Evolutionary conservation across 2,888 invertebrate species (phyloP), one percentile per base, ranked within the genome.

Genomic region (Tridacna crocea): DNA sequence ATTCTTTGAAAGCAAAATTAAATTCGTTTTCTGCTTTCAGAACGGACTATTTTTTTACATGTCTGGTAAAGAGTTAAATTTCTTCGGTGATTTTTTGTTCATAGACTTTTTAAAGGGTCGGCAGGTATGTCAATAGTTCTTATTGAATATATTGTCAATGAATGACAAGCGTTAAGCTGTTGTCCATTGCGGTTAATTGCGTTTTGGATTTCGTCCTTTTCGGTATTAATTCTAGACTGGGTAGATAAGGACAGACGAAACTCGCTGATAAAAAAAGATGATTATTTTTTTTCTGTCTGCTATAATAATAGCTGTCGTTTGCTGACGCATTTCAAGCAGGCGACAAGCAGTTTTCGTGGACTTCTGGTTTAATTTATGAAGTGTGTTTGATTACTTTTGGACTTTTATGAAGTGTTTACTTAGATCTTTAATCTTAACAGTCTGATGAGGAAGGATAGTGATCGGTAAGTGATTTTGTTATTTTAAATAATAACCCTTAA

Each of bases 161-260:
- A 66, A 1, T 66, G 66, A 66, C 66, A 66, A 46, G 66, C 66
- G 66, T 46, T n/a, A 66, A 36, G 66, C n/a, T n/a, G 66, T 66
- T 46, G 36, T 66, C 36, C 46, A 46, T 46, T 66, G 26, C 36
- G 27, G n/a, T 66, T 66, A 19, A 66, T 36, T 36, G n/a, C n/a
- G 66, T 36, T 36, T 66, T 46, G 46, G 36, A 66, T 66, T 66
- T 46, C 66, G 4, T 46, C 66, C 66, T 66, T 66, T 66, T 19
- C 46, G 19, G 0, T 66, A 66, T 46, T 46, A 46, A 66, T 46
- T 66, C 46, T 19, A 66, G 66, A 66, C 46, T 46, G 2, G 46
- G 46, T 66, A n/a, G 66, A 66, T 66, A 66, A 46, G 66, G 66
- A 66, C 27, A 66, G 17, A 36, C 46, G 66, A 66, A 66, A 36